These are phyloP conservation scores for Ciconia nigra DNA, from an alignment of 2,797 vertebrate species.

Conservation along the genomic window DNA sequence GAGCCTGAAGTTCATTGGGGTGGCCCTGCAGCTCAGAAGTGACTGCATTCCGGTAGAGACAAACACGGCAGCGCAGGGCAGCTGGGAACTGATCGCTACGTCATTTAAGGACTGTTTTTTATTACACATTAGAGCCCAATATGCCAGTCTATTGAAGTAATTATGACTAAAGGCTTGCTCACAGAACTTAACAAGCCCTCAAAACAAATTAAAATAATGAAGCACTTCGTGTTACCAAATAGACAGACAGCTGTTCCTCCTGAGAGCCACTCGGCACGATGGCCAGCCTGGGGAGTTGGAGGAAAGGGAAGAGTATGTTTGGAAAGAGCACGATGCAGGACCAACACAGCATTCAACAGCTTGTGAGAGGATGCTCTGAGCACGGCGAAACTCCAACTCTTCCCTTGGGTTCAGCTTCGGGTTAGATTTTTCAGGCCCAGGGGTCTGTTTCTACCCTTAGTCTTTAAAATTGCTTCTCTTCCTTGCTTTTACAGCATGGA, in stretches of 20 bases:
- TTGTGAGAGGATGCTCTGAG: background rate
- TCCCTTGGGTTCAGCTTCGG: background rate
- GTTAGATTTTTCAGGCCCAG: background rate
- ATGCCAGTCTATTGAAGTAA: conserved; percentile 43
- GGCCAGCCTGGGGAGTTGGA: background rate
- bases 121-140: conserved; percentile 25
- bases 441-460: background rate
- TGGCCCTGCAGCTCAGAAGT: background rate
- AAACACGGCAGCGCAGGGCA: background rate
- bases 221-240: background rate
- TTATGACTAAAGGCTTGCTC: conserved; percentile 57
- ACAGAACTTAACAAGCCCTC: conserved; percentile 16
- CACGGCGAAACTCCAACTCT: rapidly evolving
- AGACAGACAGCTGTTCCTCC: conserved; percentile 23
- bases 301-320: background rate
- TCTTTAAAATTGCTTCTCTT: background rate
- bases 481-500: background rate
- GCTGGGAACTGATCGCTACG: background rate
- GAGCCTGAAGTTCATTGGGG: background rate
- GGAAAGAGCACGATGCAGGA: background rate
- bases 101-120: background rate
- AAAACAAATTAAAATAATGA: conserved; percentile 60
- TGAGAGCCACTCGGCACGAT: background rate
- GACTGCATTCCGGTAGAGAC: background rate
- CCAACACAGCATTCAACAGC: background rate